Evolutionary conservation across 2,888 invertebrate genomes (phyloP).

Genomic region (Syritta pipiens): DNA sequence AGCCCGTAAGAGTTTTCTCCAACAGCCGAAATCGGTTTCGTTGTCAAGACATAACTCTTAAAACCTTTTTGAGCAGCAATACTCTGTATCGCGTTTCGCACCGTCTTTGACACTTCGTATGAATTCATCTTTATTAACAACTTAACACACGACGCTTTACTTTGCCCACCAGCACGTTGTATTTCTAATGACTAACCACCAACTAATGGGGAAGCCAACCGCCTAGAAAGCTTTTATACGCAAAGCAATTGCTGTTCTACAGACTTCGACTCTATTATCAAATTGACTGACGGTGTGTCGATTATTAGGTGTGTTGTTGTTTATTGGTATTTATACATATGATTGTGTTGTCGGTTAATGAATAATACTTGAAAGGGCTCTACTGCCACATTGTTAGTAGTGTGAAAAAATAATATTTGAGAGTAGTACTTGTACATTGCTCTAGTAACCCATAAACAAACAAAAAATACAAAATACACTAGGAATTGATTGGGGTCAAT

Average conservation of each 20-base stretch:
- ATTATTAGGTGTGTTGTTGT: slow-evolving; percentile 9
- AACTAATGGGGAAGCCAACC: slow-evolving; percentile 52
- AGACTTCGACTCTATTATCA: slow-evolving; percentile 53
- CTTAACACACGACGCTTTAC: neutral
- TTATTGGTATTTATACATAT: neutral
- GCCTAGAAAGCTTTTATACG: slow-evolving; percentile 64
- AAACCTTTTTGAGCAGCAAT: slow-evolving; percentile 26
- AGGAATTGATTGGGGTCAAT: slow-evolving; percentile 29
- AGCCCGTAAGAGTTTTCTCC: slow-evolving; percentile 73
- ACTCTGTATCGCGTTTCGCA: slow-evolving; percentile 21
- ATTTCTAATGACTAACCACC: slow-evolving; percentile 53
- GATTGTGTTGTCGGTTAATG: neutral
- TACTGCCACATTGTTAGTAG: neutral
- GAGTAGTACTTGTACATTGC: slow-evolving; percentile 10
- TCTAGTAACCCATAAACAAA: slow-evolving; percentile 47
- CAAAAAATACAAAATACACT: slow-evolving; percentile 33
- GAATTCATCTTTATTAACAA: slow-evolving; percentile 18
- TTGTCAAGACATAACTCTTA: slow-evolving; percentile 25
- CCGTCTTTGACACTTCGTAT: slow-evolving; percentile 20
- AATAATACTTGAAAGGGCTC: slow-evolving; percentile 13
- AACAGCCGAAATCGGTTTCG: slow-evolving; percentile 44
- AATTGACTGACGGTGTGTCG: slow-evolving; percentile 9
- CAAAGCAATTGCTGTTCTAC: slow-evolving; percentile 26
- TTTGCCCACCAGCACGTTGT: slow-evolving; percentile 20
- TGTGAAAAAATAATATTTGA: no score